Base-by-base conservation (phyloP, 2,888 invertebrate genomes). In the Alentia gelatinosa region DNA sequence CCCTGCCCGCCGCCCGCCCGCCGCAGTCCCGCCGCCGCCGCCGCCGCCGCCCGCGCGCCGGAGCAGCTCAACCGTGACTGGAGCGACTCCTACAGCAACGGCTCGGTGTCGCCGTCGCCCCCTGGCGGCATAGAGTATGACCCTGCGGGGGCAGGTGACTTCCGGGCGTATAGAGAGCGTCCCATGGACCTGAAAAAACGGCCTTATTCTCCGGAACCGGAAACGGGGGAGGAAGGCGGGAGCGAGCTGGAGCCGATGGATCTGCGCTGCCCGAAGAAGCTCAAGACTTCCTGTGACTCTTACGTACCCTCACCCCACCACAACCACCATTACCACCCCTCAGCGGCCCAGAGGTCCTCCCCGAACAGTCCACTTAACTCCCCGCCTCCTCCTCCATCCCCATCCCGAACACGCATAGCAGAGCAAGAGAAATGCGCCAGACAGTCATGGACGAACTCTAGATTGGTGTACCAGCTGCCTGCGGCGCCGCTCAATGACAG, bases 221-320 rank as follows among this genome's bases (percentile, higher is more conserved):
- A 74, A 19, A n/a, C 74, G 1, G 26, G 74, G 12, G 12, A 4
- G 12, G 15, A 19, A 33, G 15, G n/a, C 1, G 39, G 15, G 12
- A 47, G 47, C 7, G 47, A 86, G 12, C n/a, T n/a, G n/a, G 19
- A 86, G 33, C 86, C 86, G 5, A 86, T 86, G 42, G 86, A 86
- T 33, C 47, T 86, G 15, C 42, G 86, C 30, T 42, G 42, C n/a
- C 86, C 86, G 30, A 86, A 47, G 42, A 86, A 86, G 33, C 5
- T 33, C 3, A 1, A 26, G 74, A 4, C 15, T 1, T 33, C 33
- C 1, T n/a, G 15, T 5, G 9, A 63, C n/a, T 19, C 15, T n/a
- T n/a, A 9, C 15, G 19, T 63, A n/a, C 75, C 33, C 7, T 56
- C 56, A 3, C n/a, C 5, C 56, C n/a, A 33, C 35, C n/a, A 5